Base-by-base conservation (phyloP, 2,797 vertebrate species). In the Falco peregrinus region DNA sequence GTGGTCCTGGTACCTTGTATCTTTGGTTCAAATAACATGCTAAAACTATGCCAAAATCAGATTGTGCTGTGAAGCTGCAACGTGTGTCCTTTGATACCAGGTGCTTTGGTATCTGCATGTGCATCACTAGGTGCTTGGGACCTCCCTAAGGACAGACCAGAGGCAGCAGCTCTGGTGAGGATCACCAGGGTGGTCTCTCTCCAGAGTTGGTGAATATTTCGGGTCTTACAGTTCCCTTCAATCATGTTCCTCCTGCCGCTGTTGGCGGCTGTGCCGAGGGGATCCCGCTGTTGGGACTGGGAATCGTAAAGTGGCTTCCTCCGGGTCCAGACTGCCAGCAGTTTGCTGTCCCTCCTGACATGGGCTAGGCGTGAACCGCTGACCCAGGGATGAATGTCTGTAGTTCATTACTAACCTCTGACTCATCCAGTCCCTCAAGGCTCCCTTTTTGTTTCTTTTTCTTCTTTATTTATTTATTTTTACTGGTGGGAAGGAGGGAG, bases 351-450 rank as follows among this genome's bases (percentile, higher is more conserved):
- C 71, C 81, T 89, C 50, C 81, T 87, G 73, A 87, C 79, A 50
- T 19, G 43, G 93, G 25, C 89, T 87, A 54, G 84, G 76, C 35
- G 7, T 94, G 95, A 95, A 73, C 89, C 29, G 0, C 81, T 95
- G 92, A 95, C 95, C 95, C 73, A 81, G 43, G 70, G 33, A 87
- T 64, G 88, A 84, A 83, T 93, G 90, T 93, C 90, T 95, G 88
- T 70, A 76, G 78, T 80, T 96, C 94, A 89, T 96, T 89, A 89
- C 94, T 93, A 94, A 95, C 92, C 90, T 77, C 92, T 96, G 92
- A 96, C 87, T 97, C 95, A 96, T 79, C 65, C 79, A 26, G 47
- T 93, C 93, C 87, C 84, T 93, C 69, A 63, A 48, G 84, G 73
- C 78, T 92, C 78, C 69, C 69, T 92, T 91, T 90, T 84, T 93